Percentiles rank a stretch among this genome's conserved stretches.
These are phyloP conservation scores for Xanthia icteritia DNA, from an alignment of 2,888 invertebrate species.

Conservation along the genomic window DNA sequence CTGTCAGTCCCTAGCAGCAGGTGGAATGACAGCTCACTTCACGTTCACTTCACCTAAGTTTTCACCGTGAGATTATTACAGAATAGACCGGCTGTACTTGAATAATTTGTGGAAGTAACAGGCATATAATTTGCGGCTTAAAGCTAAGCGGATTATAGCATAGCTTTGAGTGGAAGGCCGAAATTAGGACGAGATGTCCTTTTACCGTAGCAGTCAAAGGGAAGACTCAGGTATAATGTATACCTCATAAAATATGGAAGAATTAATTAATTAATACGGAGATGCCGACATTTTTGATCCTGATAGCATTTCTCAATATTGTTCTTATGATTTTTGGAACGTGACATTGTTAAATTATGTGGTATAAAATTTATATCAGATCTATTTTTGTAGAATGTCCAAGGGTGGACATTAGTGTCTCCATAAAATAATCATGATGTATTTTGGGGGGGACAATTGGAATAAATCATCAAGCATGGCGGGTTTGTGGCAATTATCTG, in stretches of 20 bases:
- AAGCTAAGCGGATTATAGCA: slow-evolving; percentile 21
- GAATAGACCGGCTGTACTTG: no score
- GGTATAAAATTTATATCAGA: slow-evolving; percentile 31
- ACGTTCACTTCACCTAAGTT: no score
- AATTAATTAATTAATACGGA: slow-evolving; percentile 82
- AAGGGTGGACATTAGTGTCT: background rate
- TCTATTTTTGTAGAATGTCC: background rate
- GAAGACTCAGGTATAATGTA: slow-evolving; percentile 70
- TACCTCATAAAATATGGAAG: slow-evolving; percentile 78
- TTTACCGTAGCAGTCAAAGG: slow-evolving; percentile 64
- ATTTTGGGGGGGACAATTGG: slow-evolving; percentile 17
- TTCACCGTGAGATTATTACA: no score
- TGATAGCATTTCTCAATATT: slow-evolving; percentile 68
- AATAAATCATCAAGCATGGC: slow-evolving; percentile 36
- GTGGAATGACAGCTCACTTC: no score
- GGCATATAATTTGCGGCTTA: background rate
- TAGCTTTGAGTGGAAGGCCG: slow-evolving; percentile 49
- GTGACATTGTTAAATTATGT: slow-evolving; percentile 55
- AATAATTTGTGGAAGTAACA: background rate
- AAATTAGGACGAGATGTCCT: slow-evolving; percentile 38
- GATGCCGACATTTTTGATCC: slow-evolving; percentile 63
- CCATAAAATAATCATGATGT: background rate
- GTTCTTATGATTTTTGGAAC: slow-evolving; percentile 61
- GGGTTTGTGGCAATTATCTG: background rate
- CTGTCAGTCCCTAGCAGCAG: no score